Percentiles rank a stretch among this genome's conserved stretches.
These are phyloP conservation scores for Baccha elongata DNA, from an alignment of 2,888 invertebrate species.

Conservation along the genomic window DNA sequence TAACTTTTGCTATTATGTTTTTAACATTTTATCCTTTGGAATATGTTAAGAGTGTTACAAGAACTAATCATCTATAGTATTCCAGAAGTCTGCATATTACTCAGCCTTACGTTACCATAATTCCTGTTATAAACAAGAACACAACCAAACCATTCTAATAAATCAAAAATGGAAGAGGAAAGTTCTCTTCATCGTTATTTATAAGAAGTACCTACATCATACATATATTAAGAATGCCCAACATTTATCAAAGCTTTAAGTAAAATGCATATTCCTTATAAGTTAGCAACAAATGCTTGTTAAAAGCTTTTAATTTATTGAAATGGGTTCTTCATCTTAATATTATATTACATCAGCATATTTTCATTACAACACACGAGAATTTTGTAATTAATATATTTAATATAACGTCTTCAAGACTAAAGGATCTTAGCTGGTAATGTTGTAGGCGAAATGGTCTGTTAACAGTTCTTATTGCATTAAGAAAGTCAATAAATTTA, in stretches of 20 bases:
- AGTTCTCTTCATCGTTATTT: slow-evolving; percentile 16
- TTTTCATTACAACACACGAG: neutral
- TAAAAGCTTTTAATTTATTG: slow-evolving; percentile 24
- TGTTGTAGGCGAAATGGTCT: neutral
- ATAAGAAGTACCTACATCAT: slow-evolving; percentile 22
- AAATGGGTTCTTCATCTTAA: slow-evolving; percentile 1
- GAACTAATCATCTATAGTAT: too few relatives aligned
- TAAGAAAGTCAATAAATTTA: too few relatives aligned
- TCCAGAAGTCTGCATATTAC: too few relatives aligned
- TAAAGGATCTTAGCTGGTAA: neutral
- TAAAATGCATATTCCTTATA: neutral
- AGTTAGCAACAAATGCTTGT: neutral
- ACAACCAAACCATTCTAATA: slow-evolving; percentile 8
- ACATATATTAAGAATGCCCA: slow-evolving; percentile 18
- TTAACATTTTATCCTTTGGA: too few relatives aligned
- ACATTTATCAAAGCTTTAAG: slow-evolving; percentile 31
- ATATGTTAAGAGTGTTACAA: too few relatives aligned
- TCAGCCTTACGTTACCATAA: too few relatives aligned
- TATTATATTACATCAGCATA: neutral
- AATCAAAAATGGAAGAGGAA: slow-evolving; percentile 11
- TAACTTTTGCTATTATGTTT: too few relatives aligned
- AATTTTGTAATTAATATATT: neutral
- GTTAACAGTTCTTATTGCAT: neutral
- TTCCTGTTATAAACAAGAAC: slow-evolving; percentile 10
- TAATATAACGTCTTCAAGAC: neutral